phyloP scores from a whole-genome alignment of 2,888 invertebrate species.

The Drosophila melanosoma region DNA sequence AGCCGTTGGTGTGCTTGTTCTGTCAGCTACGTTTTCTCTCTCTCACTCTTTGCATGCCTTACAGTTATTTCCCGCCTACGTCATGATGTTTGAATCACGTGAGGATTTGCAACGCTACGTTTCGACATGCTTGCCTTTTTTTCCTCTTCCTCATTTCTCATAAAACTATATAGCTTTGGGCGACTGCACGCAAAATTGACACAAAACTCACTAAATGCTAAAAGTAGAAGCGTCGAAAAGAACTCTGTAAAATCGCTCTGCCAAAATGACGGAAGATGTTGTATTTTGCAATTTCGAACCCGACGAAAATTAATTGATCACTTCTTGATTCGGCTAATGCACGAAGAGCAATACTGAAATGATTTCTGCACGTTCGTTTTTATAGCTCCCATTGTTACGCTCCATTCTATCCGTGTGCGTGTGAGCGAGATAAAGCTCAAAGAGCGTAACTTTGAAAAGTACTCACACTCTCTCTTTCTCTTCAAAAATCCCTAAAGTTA shows the following conservation, averaged over 20 bases:
- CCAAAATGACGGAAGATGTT: neutral
- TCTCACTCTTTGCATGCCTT: slow-evolving; percentile 3
- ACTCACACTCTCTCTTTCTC: too few species aligned
- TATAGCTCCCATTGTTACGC: too few species aligned
- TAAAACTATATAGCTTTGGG: neutral
- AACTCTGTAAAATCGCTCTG: neutral
- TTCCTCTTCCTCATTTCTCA: neutral
- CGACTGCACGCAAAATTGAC: slow-evolving; percentile 20
- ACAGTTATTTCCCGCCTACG: slow-evolving; percentile 35
- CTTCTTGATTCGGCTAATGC: neutral
- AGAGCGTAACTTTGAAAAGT: neutral
- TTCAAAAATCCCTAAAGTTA: too few species aligned
- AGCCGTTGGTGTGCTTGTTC: slow-evolving; percentile 36
- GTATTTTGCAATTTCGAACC: neutral
- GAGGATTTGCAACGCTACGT: slow-evolving; percentile 64
- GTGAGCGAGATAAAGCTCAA: neutral
- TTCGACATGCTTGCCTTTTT: slow-evolving; percentile 62
- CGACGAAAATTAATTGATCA: neutral
- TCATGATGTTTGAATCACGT: slow-evolving; percentile 69
- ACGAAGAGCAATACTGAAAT: neutral
- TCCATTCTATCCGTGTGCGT: too few species aligned
- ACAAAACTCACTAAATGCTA: slow-evolving; percentile 10
- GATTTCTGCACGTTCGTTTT: too few species aligned
- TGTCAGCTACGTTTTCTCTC: slow-evolving; percentile 15
- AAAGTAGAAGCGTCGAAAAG: slow-evolving; percentile 16